Base-by-base conservation (phyloP, 2,888 invertebrate genomes). In the Lymantria monacha region DNA sequence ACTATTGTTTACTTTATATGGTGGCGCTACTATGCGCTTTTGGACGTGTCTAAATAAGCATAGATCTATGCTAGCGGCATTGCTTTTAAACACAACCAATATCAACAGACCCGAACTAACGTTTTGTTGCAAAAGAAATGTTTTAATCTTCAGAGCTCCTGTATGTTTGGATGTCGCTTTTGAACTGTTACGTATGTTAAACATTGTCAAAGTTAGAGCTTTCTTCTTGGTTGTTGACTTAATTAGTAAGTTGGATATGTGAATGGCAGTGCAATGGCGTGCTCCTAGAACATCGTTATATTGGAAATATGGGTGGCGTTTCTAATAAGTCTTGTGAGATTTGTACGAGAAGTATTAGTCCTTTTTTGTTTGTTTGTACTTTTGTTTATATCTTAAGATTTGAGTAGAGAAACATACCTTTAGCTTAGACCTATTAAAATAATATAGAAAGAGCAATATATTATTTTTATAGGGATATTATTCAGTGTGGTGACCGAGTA, bases 171-270 rank as follows among this genome's bases (percentile, higher is more conserved):
- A 72, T 66, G 60, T 58, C 64, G 57, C n/a, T 65, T 61, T 72
- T 70, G 72, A 69, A 63, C 80, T 74, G 80, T 83, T 87, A 87
- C 88, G 89, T 90, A 90, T 89, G 88, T 87, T 81, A 78, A 81
- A 87, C 84, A 86, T 87, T 87, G 89, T 90, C 89, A 88, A 88
- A 90, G 89, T 87, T 87, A 88, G 81, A 85, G 86, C 86, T 88
- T 84, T 87, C 88, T 87, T 87, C 87, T 81, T 74, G 75, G 72
- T 74, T 80, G 85, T 76, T 87, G 89, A 89, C 90, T 90, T 90
- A 90, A 90, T 90, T 90, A 90, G 89, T 87, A 83, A 87, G 83
- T 78, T 87, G 86, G 89, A 89, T 90, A 90, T 88, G 89, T 89
- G 90, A 90, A 86, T 89, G 90, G 88, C 90, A 90, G 86, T 74